Percentiles rank a stretch among this genome's conserved stretches.
phyloP scores from a whole-genome alignment of 92 coral and sea anemone genomes.

The Virgularia gustaviana region DNA sequence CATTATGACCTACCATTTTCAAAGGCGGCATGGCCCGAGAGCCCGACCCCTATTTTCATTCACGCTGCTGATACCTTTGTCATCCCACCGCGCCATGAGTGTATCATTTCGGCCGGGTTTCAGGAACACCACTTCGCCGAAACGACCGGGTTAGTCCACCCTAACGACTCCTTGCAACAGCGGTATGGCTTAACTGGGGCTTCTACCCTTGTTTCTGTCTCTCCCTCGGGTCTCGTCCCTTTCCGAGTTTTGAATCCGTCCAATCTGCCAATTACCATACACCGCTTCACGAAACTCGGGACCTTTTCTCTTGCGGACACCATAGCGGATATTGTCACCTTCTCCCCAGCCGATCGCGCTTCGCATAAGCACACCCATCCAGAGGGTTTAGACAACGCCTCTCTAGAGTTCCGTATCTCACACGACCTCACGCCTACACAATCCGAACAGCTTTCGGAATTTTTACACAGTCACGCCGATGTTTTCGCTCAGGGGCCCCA shows the following conservation, averaged over 20 bases:
- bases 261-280: slow-evolving; percentile 22
- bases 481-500: slow-evolving; percentile 35
- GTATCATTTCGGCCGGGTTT: slow-evolving; percentile 5
- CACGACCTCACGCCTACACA: slow-evolving; percentile 23
- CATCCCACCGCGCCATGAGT: slow-evolving; percentile 28
- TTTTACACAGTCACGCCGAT: neutral
- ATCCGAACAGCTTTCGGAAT: slow-evolving; percentile 4
- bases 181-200: slow-evolving; percentile 47
- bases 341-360: slow-evolving; percentile 25
- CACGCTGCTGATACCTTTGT: slow-evolving; percentile 24
- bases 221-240: slow-evolving; percentile 42
- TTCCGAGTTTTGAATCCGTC: slow-evolving; percentile 53
- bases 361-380: neutral
- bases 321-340: slow-evolving; percentile 24
- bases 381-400: neutral
- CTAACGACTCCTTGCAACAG: slow-evolving; percentile 5
- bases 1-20: too few relatives aligned
- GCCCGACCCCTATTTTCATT: neutral
- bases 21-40: too few relatives aligned
- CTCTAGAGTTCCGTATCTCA: neutral
- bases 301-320: slow-evolving; percentile 18
- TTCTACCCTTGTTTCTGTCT: slow-evolving; percentile 17
- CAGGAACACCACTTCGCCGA: neutral
- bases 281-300: slow-evolving; percentile 39
- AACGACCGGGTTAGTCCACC: slow-evolving; percentile 23